These are phyloP conservation scores for Drosophila neonasuta DNA, from an alignment of 2,888 invertebrate genomes.

Conservation along the genomic window DNA sequence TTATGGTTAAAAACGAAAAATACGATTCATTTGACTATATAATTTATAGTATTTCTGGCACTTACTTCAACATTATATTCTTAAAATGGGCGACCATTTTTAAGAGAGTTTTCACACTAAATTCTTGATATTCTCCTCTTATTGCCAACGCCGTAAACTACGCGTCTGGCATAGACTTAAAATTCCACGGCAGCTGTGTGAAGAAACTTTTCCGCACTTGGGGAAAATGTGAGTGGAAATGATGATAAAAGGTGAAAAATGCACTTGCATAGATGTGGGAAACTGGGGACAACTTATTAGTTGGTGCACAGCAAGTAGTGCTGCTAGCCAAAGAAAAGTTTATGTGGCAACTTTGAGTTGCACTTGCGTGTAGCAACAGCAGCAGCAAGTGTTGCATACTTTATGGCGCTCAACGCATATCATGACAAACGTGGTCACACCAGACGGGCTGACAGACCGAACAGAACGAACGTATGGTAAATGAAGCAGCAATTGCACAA, in stretches of 20 bases:
- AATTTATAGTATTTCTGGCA: background rate
- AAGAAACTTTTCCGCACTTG: conserved; percentile 16
- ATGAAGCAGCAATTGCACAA: conserved; percentile 32
- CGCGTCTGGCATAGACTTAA: conserved; percentile 1
- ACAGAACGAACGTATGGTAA: background rate
- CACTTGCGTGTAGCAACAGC: background rate
- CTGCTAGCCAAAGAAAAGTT: conserved; percentile 36
- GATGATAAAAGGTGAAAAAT: conserved; percentile 67
- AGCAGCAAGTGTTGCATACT: conserved; percentile 59
- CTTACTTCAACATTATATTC: background rate
- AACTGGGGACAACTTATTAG: conserved; percentile 49
- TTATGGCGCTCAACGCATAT: conserved; percentile 35
- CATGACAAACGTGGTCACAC: conserved; percentile 34
- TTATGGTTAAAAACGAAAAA: background rate
- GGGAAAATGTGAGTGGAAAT: conserved; percentile 40
- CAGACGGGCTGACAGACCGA: background rate
- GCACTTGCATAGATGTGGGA: conserved; percentile 19
- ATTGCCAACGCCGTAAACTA: background rate
- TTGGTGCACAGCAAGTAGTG: conserved; percentile 10
- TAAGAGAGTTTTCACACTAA: background rate
- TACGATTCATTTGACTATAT: background rate
- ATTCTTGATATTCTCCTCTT: background rate
- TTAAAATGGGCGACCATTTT: background rate
- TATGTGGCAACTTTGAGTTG: conserved; percentile 45
- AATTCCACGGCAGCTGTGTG: conserved; percentile 2